Evolutionary conservation across 2,797 vertebrate species (phyloP).

Genomic region (Pelochelys cantorii): DNA sequence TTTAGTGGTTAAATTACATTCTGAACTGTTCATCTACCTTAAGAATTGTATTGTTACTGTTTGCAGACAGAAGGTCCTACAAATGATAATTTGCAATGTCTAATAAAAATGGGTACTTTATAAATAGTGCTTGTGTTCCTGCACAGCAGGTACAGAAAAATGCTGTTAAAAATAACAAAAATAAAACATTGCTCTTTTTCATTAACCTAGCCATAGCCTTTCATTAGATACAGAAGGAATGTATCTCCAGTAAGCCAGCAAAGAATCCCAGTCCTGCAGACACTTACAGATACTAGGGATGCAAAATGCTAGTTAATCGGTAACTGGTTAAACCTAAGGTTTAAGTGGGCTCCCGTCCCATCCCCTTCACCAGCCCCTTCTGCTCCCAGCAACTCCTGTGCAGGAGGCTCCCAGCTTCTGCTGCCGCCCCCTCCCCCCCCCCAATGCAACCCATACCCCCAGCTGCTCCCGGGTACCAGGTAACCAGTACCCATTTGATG

Average conservation of each 20-base stretch:
- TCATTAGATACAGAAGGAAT: not conserved
- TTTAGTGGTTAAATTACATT: not conserved
- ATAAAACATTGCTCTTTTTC: not conserved
- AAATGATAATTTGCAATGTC: not conserved
- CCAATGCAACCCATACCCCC: too few relatives aligned
- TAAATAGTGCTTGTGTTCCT: not conserved
- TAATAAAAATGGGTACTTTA: not conserved
- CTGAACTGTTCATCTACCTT: not conserved
- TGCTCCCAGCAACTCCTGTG: too few relatives aligned
- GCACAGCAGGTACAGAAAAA: not conserved
- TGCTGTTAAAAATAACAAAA: not conserved
- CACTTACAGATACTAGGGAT: not conserved
- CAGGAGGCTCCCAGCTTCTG: too few relatives aligned
- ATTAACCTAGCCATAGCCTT: not conserved
- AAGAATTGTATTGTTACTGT: not conserved
- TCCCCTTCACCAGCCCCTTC: too few relatives aligned
- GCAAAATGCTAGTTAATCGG: too few relatives aligned
- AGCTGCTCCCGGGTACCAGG: too few relatives aligned
- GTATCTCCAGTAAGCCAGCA: not conserved
- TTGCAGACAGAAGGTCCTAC: not conserved
- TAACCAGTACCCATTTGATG: too few relatives aligned
- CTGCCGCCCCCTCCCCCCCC: too few relatives aligned
- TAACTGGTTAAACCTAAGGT: too few relatives aligned
- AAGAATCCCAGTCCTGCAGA: not conserved
- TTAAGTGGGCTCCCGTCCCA: too few relatives aligned